A percentile compares a stretch with the other conserved stretches of the same genome.
Evolutionary conservation across 64 coral and sea anemone species (phyloP).

Genomic region (Cladopsammia gracilis): DNA sequence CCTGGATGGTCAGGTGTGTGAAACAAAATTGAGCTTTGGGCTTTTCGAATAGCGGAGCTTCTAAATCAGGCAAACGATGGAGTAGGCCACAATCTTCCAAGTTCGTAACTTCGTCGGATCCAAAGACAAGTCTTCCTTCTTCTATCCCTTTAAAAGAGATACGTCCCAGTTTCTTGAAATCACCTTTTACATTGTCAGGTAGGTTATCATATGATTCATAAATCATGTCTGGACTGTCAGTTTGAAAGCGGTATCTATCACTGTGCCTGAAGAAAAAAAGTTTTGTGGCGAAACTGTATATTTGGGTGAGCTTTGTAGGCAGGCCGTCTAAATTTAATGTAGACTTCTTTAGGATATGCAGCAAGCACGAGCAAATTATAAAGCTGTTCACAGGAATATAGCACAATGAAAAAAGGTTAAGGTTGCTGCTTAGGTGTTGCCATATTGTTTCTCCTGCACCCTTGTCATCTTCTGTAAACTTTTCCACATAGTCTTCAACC

Average conservation of each 20-base stretch:
- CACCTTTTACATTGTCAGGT: constrained; percentile 13
- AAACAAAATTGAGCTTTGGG: constrained; percentile 51
- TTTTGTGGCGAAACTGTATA: constrained; percentile 28
- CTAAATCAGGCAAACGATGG: constrained; percentile 48
- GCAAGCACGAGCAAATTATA: constrained; percentile 57
- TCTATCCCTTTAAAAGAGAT: constrained; percentile 50
- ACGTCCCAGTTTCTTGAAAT: constrained; percentile 4
- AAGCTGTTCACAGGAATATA: constrained; percentile 76
- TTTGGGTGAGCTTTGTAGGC: constrained; percentile 22
- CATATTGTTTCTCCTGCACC: background rate
- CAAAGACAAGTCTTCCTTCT: constrained; percentile 41
- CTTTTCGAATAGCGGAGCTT: background rate
- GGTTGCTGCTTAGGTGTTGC: constrained; percentile 9
- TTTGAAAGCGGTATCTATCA: background rate
- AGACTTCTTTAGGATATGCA: background rate
- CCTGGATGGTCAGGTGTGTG: constrained; percentile 79
- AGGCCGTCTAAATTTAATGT: background rate
- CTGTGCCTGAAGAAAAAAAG: background rate
- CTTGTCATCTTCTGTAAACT: constrained; percentile 17
- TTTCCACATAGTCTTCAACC: constrained; percentile 64
- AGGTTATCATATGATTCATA: background rate
- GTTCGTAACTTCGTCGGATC: background rate
- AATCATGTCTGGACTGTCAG: background rate
- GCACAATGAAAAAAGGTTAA: constrained; percentile 66
- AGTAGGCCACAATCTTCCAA: constrained; percentile 63